Base-by-base conservation (phyloP, 2,113 vertebrate genomes). In the Grammomys surdaster region DNA sequence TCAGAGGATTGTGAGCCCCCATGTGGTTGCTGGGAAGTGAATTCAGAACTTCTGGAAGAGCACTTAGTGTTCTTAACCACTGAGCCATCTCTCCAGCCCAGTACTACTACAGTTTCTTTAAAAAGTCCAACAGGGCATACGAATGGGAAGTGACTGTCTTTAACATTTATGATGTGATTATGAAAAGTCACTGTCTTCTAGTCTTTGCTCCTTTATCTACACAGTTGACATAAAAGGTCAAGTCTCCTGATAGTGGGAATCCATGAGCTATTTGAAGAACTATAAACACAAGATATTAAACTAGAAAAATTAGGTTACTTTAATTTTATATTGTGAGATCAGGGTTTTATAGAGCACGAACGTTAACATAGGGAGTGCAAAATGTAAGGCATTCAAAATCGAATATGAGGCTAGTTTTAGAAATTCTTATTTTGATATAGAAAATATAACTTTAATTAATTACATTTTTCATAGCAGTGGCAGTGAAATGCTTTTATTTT, bases 381-480 rank as follows among this genome's bases (percentile, higher is more conserved):
- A 78, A 76, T 13, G 9, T 7, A 54, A 3, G 16, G 43, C 67
- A 26, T 56, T 43, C 73, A 36, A 75, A 89, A 81, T 24, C 22
- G 65, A 86, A 60, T 13, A 73, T 88, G 19, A 28, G 43, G 60
- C 1, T 24, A 88, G 0, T 9, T 60, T 13, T 12, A 84, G 33
- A 86, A 73, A 91, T 40, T 77, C 0, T 4, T 28, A 7, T 14
- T 90, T 90, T 93, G 65, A 56, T 81, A 3, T 80, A 19, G 63
- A 96, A 58, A 63, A 88, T 36, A 76, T 14, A 43, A 92, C 89
- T 92, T 93, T 22, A 73, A 76, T 69, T 14, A 90, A 43, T 46
- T 19, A 40, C 6, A 28, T 40, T 92, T 93, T 95, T 48, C 28
- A 58, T 16, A 54, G 43, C 43, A 26, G 26, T 20, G 17, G 19